A percentile compares a stretch with the other conserved stretches of the same genome.
Evolutionary conservation across 35 echinoderm and acorn worm species (phyloP).

Genomic region (Stichopus chloronotus): DNA sequence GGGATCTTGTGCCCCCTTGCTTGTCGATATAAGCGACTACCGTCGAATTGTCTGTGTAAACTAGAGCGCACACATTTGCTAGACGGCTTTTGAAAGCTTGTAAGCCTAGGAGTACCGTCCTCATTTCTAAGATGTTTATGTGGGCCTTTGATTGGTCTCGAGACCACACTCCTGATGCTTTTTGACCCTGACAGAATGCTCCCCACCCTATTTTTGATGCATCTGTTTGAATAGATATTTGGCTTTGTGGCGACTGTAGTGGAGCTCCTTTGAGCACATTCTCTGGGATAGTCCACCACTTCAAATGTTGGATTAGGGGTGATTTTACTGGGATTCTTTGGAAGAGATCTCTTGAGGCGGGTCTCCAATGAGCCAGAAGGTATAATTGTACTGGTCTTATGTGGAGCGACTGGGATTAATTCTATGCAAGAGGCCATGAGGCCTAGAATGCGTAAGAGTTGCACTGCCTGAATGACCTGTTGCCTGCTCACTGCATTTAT

Average conservation of each 20-base stretch:
- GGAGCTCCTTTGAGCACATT: background rate
- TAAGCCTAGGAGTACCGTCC: no score
- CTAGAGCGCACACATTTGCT: no score
- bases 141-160: no score
- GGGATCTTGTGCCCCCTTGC: no score
- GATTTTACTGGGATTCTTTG: background rate
- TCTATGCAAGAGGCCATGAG: constrained; percentile 30
- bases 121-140: no score
- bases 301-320: background rate
- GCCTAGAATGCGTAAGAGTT: constrained; percentile 8
- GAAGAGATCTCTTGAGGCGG: background rate
- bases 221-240: background rate
- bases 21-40: no score
- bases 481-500: background rate
- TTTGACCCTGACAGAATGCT: no score
- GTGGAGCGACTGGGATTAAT: background rate
- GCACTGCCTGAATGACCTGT: background rate
- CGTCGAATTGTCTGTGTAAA: no score
- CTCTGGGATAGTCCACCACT: background rate
- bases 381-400: constrained; percentile 15
- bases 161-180: no score
- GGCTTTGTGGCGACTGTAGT: background rate
- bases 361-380: constrained; percentile 14
- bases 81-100: no score
- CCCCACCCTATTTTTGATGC: constrained; percentile 7